phyloP scores from a whole-genome alignment of 2,888 invertebrate species.

The Nomada ruficornis region DNA sequence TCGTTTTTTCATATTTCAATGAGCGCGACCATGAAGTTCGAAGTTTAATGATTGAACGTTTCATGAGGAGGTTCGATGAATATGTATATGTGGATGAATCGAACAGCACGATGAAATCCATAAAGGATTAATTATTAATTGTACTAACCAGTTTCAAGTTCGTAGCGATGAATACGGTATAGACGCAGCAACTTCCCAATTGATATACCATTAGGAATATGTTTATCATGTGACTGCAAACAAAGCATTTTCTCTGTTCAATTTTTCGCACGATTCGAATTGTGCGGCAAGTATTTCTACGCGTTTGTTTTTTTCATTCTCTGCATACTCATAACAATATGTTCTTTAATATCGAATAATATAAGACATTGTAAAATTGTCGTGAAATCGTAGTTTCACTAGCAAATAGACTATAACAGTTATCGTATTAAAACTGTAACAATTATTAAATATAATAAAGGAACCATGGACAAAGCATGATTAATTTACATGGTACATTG shows the following conservation, averaged over 20 bases:
- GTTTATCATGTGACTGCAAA: slow-evolving; percentile 89
- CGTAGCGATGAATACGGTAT: slow-evolving; percentile 96
- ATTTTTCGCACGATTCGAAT: background rate
- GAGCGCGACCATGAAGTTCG: background rate
- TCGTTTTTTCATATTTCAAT: background rate
- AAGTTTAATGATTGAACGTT: background rate
- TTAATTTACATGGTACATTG: too few species aligned
- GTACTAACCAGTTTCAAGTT: slow-evolving; percentile 90
- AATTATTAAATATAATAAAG: too few species aligned
- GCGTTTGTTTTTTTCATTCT: background rate
- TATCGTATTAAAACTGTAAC: background rate
- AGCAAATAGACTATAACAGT: background rate
- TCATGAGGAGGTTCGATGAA: background rate
- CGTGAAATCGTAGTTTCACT: background rate
- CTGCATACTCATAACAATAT: too few species aligned
- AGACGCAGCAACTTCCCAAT: slow-evolving; percentile 98
- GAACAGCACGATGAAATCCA: background rate
- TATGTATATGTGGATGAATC: background rate
- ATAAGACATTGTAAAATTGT: too few species aligned
- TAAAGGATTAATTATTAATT: slow-evolving; percentile 7
- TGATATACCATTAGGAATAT: slow-evolving; percentile 94
- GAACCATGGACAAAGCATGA: too few species aligned
- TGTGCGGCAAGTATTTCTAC: background rate
- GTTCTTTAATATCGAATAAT: too few species aligned
- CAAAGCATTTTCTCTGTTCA: slow-evolving; percentile 53